Evolutionary conservation across 64 coral and sea anemone species (phyloP), one percentile per base, ranked within the genome.

Genomic region (Stichodactyla mertensii): DNA sequence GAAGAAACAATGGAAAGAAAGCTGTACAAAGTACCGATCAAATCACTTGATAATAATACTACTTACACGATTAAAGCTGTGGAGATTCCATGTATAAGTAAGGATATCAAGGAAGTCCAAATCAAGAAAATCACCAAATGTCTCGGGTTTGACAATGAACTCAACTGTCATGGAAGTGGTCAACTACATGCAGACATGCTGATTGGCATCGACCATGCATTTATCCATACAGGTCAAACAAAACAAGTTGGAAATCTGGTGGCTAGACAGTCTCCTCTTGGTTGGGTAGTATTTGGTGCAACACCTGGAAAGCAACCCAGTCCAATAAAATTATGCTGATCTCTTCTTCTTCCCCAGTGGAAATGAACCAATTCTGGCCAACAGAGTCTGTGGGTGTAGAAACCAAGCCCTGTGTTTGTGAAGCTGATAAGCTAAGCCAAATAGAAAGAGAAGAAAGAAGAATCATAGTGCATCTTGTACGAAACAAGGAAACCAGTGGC

Each of bases 401-500:
- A 77, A 86, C 88, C 18, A 88, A 92, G 54, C 67, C 82, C 12
- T 92, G 91, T 45, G 16, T 88, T 16, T 94, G 93, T 54, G 88
- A 92, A 57, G 60, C 91, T n/a, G 80, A 85, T 19, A 92, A 92
- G 86, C 36, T 90, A 36, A 90, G 61, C 55, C 88, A 90, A 90
- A 26, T 83, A 1, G 86, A 92, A 10, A 64, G 86, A 78, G 86
- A 92, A 58, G 86, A 92, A 86, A 83, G 60, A 23, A 45, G 57
- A 61, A 52, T 88, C 0, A 93, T 89, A 53, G 56, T 20, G 57
- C 79, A 36, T 93, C 92, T 16, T 89, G 87, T 51, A 26, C 55
- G 54, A 89, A 90, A 77, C 51, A 87, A 45, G 88, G 83, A 67
- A 84, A 83, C 18, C 92, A 94, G 69, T 94, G 92, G 92, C 27